Conservation (phyloP, 2,797 vertebrate species). For the Gymnothorax javanicus region DNA sequence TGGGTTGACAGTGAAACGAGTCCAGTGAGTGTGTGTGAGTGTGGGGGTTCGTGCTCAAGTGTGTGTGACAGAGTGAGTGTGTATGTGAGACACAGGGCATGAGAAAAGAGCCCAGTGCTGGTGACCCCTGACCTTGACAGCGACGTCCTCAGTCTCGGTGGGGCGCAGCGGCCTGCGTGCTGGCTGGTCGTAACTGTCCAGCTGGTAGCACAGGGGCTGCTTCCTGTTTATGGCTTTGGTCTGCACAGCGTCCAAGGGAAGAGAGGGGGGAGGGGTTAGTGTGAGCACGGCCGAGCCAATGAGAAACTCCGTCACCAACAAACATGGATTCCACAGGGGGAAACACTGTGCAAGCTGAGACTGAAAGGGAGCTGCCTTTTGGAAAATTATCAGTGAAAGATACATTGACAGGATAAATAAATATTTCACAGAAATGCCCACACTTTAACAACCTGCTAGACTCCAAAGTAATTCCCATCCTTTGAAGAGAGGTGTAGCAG, state of each 20-base stretch:
- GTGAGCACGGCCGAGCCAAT: constrained; percentile 18
- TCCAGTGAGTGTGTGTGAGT: neutral
- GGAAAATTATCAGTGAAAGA: too few relatives aligned
- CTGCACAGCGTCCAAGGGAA: constrained; percentile 57
- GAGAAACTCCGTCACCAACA: neutral
- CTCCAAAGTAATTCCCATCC: too few relatives aligned
- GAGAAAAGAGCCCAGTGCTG: constrained; percentile 27
- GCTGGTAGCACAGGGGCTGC: constrained; percentile 86
- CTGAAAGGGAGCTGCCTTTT: too few relatives aligned
- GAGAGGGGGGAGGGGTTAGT: constrained; percentile 10
- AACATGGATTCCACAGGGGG: too few relatives aligned
- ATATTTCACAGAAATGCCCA: too few relatives aligned
- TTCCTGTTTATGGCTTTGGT: constrained; percentile 95
- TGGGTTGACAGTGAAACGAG: too few relatives aligned
- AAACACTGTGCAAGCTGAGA: too few relatives aligned
- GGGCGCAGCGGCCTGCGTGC: constrained; percentile 76
- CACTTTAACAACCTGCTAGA: too few relatives aligned
- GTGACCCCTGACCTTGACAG: constrained; percentile 85
- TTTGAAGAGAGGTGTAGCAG: too few relatives aligned
- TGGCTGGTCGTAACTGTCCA: constrained; percentile 87
- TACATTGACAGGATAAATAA: too few relatives aligned
- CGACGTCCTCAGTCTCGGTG: constrained; percentile 82
- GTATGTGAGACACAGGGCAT: neutral
- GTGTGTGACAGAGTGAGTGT: neutral
- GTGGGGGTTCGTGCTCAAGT: constrained; percentile 29